phyloP scores from a whole-genome alignment of 2,888 invertebrate genomes.

The Nomada goodeniana region DNA sequence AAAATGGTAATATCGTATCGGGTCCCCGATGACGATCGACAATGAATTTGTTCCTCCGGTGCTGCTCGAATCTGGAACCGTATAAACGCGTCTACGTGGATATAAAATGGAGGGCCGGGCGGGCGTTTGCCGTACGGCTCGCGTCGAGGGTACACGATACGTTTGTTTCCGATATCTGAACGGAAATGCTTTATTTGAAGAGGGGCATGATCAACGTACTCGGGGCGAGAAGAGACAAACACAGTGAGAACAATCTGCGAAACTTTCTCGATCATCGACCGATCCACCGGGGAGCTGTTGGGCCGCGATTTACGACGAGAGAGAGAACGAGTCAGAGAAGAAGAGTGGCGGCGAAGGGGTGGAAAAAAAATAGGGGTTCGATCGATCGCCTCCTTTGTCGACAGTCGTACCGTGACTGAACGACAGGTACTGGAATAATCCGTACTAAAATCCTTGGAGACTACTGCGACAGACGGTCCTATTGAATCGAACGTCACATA shows the following conservation, averaged over 20 bases:
- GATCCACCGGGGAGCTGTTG: slow-evolving; percentile 76
- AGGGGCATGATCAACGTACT: slow-evolving; percentile 58
- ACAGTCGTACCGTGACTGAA: slow-evolving; percentile 58
- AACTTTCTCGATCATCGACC: slow-evolving; percentile 80
- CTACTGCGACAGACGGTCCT: slow-evolving; percentile 56
- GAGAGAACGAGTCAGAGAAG: slow-evolving; percentile 27
- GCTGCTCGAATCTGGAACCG: background rate
- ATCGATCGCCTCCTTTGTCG: slow-evolving; percentile 67
- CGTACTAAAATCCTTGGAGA: slow-evolving; percentile 69
- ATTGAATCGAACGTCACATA: slow-evolving; percentile 67
- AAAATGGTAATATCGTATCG: background rate
- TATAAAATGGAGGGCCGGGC: background rate
- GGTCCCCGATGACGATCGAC: slow-evolving; percentile 23
- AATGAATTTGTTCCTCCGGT: background rate
- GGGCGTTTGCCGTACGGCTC: background rate
- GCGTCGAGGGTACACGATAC: slow-evolving; percentile 11
- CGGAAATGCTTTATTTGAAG: slow-evolving; percentile 51
- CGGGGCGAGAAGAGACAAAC: slow-evolving; percentile 66
- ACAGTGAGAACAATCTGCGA: slow-evolving; percentile 75
- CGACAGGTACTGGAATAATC: slow-evolving; percentile 67
- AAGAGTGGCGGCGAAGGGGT: background rate
- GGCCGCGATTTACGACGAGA: slow-evolving; percentile 73
- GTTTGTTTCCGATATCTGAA: slow-evolving; percentile 39
- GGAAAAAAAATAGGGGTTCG: slow-evolving; percentile 59
- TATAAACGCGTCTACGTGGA: slow-evolving; percentile 2